Evolutionary conservation across 2,888 invertebrate genomes (phyloP), one percentile per base, ranked within the genome.

Genomic region (Parthenolecanium corni): DNA sequence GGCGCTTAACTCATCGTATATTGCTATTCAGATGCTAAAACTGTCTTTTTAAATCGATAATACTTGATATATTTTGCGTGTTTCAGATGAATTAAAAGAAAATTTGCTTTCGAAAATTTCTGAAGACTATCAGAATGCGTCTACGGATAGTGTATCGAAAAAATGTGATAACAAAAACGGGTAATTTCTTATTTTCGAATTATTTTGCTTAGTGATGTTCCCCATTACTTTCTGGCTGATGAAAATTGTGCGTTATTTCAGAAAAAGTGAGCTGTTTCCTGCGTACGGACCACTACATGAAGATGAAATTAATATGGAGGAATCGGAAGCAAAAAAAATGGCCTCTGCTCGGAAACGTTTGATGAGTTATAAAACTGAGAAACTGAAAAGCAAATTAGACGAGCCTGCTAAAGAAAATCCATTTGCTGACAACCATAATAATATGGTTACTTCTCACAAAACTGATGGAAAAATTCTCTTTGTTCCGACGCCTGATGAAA

Each of bases 181-280:
- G 54, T 54, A 21, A 23, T 38, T 54, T 18, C 20, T 44, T 44
- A 4, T 44, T 14, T 44, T 44, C 14, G 38, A 11, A 38, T 38
- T 38, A 16, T 47, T 18, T n/a, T 14, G 1, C 23, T n/a, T 3
- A 38, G 31, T 25, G 21, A 20, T 11, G 31, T 25, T 18, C 18
- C n/a, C n/a, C n/a, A n/a, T 38, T 58, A 31, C 9, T 9, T 18
- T 36, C 2, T 5, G 18, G 40, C 16, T 42, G 18, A 12, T 23
- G 52, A 14, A n/a, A 3, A 16, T 38, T 44, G 23, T 18, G 25
- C 16, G 66, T 66, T 64, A 65, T 72, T 73, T 54, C 67, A 79
- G 79, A 57, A 78, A 77, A 75, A 78, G 80, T 67, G 78, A 78
- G 68, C 74, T 80, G 71, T 80, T 81, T 66, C 77, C 80, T 4